Evolutionary conservation across 2,888 invertebrate genomes (phyloP).

Genomic region (Harmothoe impar): DNA sequence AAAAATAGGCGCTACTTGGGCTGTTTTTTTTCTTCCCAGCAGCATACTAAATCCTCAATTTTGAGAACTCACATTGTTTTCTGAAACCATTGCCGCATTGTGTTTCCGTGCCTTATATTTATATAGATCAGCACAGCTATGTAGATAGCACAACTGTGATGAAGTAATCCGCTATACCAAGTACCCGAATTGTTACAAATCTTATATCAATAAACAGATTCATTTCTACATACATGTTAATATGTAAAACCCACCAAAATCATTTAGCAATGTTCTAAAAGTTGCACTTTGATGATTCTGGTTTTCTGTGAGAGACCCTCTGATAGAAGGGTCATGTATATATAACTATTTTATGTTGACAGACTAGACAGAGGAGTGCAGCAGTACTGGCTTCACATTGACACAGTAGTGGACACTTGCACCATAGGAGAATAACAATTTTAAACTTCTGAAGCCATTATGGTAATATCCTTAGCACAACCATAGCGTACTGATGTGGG

Average conservation of each 20-base stretch:
- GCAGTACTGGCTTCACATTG: too few species aligned
- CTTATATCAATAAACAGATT: background rate
- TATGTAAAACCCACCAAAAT: background rate
- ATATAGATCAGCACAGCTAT: background rate
- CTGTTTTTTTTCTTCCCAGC: too few species aligned
- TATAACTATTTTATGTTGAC: background rate
- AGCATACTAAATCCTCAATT: too few species aligned
- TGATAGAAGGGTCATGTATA: background rate
- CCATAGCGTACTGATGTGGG: too few species aligned
- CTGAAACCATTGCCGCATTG: background rate
- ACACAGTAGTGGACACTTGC: too few species aligned
- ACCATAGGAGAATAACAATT: too few species aligned
- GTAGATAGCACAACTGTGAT: background rate
- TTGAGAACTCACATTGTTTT: background rate
- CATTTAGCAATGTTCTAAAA: background rate
- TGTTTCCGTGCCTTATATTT: background rate
- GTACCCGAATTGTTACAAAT: background rate
- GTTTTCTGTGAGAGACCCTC: constrained; percentile 5
- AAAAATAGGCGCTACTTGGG: too few species aligned
- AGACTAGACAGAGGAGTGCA: too few species aligned
- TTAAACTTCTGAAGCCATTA: too few species aligned
- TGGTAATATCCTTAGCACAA: too few species aligned
- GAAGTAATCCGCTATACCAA: background rate
- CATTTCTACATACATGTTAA: background rate
- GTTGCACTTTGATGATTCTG: background rate